Percentiles rank a stretch among this genome's conserved stretches.
phyloP scores from a whole-genome alignment of 2,797 vertebrate genomes.

The Poecilia velifera region DNA sequence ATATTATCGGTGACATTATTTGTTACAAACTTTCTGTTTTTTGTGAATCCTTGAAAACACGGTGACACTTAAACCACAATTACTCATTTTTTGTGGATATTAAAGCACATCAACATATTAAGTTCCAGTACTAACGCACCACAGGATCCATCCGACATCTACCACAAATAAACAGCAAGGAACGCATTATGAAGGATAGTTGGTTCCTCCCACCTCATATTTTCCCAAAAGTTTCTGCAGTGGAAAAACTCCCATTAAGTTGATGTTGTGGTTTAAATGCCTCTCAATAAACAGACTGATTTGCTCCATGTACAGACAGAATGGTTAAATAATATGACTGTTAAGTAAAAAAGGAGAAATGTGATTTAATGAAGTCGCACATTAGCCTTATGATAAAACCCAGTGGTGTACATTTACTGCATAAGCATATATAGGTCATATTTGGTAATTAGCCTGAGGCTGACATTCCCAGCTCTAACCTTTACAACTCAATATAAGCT shows the following conservation, averaged over 20 bases:
- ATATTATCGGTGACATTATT: neutral
- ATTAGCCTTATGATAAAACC: slow-evolving; percentile 11
- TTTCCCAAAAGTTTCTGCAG: neutral
- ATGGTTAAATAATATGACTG: neutral
- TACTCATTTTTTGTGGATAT: neutral
- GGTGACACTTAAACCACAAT: neutral
- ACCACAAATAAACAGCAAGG: neutral
- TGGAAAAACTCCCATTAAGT: neutral
- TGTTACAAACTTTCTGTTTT: neutral
- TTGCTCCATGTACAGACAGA: neutral
- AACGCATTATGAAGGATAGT: neutral
- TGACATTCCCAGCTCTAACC: slow-evolving; percentile 22
- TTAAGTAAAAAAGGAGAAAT: neutral
- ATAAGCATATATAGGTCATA: slow-evolving; percentile 8
- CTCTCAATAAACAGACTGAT: neutral
- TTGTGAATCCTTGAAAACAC: neutral
- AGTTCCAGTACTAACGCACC: neutral
- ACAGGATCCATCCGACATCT: neutral
- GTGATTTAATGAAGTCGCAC: slow-evolving; percentile 1
- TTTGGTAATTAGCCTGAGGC: slow-evolving; percentile 29
- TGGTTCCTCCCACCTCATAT: neutral
- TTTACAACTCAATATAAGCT: slow-evolving; percentile 17
- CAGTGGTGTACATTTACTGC: slow-evolving; percentile 12
- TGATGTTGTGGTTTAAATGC: neutral
- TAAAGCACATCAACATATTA: neutral